phyloP scores from a whole-genome alignment of 2,113 vertebrate genomes.

The Rhynchopsitta pachyrhyncha region DNA sequence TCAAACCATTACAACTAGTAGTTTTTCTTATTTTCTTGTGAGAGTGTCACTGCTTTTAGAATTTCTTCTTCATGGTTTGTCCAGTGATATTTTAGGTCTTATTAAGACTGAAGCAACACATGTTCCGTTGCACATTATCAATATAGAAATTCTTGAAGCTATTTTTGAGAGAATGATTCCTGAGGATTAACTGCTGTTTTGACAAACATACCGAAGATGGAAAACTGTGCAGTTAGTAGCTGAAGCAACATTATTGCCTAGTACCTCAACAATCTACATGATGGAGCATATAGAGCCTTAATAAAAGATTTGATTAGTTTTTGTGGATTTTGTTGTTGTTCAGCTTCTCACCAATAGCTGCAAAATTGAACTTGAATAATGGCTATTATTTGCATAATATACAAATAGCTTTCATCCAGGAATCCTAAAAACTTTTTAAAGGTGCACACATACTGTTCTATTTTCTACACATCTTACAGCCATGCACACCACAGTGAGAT shows the following conservation, averaged over 20 bases:
- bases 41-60: not conserved
- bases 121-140: not conserved
- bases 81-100: not conserved
- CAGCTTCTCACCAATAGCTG: not conserved
- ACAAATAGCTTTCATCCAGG: not conserved
- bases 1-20: not conserved
- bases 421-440: not conserved
- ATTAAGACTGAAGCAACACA: not conserved
- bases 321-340: not conserved
- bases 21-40: not conserved
- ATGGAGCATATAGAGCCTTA: not conserved
- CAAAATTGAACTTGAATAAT: not conserved
- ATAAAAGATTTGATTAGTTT: not conserved
- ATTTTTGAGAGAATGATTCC: not conserved
- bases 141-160: not conserved
- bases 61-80: not conserved
- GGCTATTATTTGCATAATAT: not conserved
- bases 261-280: not conserved
- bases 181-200: not conserved
- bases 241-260: not conserved
- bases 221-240: not conserved
- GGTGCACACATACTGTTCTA: not conserved
- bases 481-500: not conserved
- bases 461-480: not conserved
- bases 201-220: not conserved